Evolutionary conservation across 2,113 vertebrate species (phyloP), one percentile per base, ranked within the genome.

Genomic region (Cnemophilus loriae): DNA sequence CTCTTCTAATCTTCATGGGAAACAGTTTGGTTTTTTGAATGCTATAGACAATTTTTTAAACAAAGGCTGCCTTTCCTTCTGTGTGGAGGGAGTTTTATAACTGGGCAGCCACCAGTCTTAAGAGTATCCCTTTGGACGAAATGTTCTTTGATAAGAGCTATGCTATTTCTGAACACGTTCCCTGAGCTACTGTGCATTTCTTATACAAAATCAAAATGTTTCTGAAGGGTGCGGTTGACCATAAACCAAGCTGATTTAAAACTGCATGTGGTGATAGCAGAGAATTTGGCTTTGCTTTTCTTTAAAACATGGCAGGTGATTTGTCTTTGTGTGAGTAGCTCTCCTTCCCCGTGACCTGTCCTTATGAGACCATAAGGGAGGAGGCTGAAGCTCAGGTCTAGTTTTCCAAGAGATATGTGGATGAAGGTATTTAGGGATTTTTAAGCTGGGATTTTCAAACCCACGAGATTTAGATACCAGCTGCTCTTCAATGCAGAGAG

Each of bases 401-500:
- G 4, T 90, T 90, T 96, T 90, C 65, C 85, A 92, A 78, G 74
- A 81, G 60, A 55, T 71, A 46, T 6, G 5, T 75, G 69, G 61
- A 50, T 90, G 47, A 88, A 75, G 70, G 65, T 67, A 87, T 67
- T 93, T 93, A 90, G 47, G 63, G 85, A 68, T 90, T 83, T 94
- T 93, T 71, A 88, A 92, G 39, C 39, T 7, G 35, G 56, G 74
- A 92, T 96, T 93, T 93, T 91, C 49, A 93, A 68, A 64, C 27
- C 41, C 13, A 6, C 9, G 3, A 53, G 80, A 69, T 84, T 93
- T 90, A 93, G 60, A 71, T 84, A 65, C 33, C 69, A 93, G 87
- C 50, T 67, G 30, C 30, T 91, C 46, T 77, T 73, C 68, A 61
- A 0, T 35, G 44, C 19, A 69, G 49, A 55, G 57, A 68, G 57